Evolutionary conservation across 1,140 invertebrate species (phyloP).

Genomic region (Ostrea denselamellosa): DNA sequence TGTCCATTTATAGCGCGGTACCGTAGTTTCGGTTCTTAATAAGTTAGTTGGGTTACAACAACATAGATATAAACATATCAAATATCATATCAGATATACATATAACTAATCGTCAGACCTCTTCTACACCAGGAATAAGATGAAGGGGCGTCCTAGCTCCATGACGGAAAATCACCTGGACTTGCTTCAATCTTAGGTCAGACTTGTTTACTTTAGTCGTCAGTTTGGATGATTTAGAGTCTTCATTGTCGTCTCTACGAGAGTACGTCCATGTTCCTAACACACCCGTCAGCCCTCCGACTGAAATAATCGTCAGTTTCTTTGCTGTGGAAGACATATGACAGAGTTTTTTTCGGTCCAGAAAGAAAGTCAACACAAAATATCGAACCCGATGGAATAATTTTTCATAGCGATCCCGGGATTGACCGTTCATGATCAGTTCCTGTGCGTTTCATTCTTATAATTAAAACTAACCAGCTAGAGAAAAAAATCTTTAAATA

Average conservation of each 20-base stretch:
- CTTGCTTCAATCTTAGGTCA: background rate
- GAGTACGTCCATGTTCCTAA: background rate
- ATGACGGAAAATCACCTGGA: conserved; percentile 11
- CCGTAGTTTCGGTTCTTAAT: too few relatives aligned
- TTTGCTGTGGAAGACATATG: background rate
- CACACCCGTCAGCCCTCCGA: background rate
- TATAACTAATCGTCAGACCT: background rate
- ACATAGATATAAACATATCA: too few relatives aligned
- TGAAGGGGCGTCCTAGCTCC: background rate
- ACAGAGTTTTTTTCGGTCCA: conserved; percentile 11
- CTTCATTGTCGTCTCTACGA: background rate
- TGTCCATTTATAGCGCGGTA: too few relatives aligned
- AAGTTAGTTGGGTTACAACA: too few relatives aligned
- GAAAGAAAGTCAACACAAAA: background rate
- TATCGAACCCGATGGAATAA: background rate
- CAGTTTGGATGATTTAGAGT: background rate
- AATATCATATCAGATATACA: too few relatives aligned
- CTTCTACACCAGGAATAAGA: background rate
- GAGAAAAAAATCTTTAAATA: too few relatives aligned
- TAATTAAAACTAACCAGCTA: too few relatives aligned
- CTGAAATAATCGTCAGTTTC: background rate
- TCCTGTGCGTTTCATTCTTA: too few relatives aligned
- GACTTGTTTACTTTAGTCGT: background rate
- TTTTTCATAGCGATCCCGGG: background rate
- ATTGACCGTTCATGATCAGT: too few relatives aligned